Evolutionary conservation across 1,140 invertebrate species (phyloP).

Genomic region (Leptinotarsa defecta): DNA sequence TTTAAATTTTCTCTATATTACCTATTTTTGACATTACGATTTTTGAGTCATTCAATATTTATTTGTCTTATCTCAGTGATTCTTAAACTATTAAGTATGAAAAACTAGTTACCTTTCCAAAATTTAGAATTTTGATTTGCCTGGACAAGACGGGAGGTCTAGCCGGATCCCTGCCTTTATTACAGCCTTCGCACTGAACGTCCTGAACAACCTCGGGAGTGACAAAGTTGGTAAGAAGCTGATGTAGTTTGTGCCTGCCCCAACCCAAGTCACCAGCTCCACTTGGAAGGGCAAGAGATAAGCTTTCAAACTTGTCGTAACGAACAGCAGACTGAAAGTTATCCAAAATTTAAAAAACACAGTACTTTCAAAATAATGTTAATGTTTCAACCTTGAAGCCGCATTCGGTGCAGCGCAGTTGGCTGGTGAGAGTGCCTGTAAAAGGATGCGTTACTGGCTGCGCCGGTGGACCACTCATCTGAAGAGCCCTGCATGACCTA

Average conservation of each 20-base stretch:
- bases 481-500: conserved; percentile 56
- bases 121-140: conserved; percentile 80
- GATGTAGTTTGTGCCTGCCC: conserved; percentile 65
- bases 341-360: neutral
- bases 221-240: conserved; percentile 80
- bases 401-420: conserved; percentile 81
- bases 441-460: conserved; percentile 67
- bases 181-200: conserved; percentile 83
- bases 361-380: neutral
- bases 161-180: conserved; percentile 57
- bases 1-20: too few relatives aligned
- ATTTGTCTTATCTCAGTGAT: neutral
- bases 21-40: too few relatives aligned
- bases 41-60: too few relatives aligned
- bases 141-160: conserved; percentile 58
- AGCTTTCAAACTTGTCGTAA: conserved; percentile 88
- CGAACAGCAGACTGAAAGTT: conserved; percentile 73
- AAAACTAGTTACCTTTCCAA: conserved; percentile 68
- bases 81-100: neutral
- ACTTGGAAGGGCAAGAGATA: conserved; percentile 77
- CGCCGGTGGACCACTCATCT: conserved; percentile 58
- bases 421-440: conserved; percentile 81
- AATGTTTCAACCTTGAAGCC: conserved; percentile 68
- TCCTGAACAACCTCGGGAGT: conserved; percentile 81
- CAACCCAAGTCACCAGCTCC: conserved; percentile 59